Percentiles rank a stretch among this genome's conserved stretches.
Conservation (phyloP, 1,140 invertebrate species). For the Drosophila elegans region DNA sequence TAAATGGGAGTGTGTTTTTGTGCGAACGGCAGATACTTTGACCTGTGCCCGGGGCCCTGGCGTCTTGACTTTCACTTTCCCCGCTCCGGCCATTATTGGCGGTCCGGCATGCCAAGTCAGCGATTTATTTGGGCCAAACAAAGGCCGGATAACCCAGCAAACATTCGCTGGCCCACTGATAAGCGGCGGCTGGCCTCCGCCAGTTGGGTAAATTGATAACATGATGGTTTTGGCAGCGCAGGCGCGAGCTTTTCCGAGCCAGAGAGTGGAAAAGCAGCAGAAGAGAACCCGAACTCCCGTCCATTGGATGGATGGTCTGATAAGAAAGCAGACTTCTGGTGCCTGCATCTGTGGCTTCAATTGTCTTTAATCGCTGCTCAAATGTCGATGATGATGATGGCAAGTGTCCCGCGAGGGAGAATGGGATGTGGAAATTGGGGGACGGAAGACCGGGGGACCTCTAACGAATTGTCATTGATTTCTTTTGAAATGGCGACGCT, state of each 20-base stretch:
- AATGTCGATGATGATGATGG: conserved; percentile 49
- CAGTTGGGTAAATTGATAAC: conserved; percentile 48
- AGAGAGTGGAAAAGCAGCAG: background rate
- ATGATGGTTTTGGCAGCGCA: conserved; percentile 25
- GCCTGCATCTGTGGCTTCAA: conserved; percentile 54
- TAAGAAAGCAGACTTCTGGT: conserved; percentile 50
- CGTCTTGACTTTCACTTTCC: conserved; percentile 35
- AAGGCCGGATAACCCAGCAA: conserved; percentile 49
- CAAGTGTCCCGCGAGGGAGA: conserved; percentile 3
- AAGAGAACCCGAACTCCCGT: conserved; percentile 8
- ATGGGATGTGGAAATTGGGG: background rate
- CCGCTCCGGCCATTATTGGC: conserved; percentile 11
- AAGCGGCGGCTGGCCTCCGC: conserved; percentile 19
- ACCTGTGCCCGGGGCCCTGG: conserved; percentile 35
- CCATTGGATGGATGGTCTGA: conserved; percentile 53
- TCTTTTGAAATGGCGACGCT: conserved; percentile 58
- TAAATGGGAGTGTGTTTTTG: conserved; percentile 41
- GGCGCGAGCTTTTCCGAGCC: conserved; percentile 59
- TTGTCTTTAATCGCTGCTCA: conserved; percentile 65
- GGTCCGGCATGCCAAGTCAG: conserved; percentile 52
- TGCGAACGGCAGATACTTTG: conserved; percentile 34
- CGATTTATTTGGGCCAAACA: conserved; percentile 52
- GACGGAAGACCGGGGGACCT: conserved; percentile 33
- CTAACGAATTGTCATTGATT: conserved; percentile 82
- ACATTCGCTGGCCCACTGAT: conserved; percentile 58